Conservation (phyloP, 92 coral and sea anemone species). For the Nematostella vectensis region DNA sequence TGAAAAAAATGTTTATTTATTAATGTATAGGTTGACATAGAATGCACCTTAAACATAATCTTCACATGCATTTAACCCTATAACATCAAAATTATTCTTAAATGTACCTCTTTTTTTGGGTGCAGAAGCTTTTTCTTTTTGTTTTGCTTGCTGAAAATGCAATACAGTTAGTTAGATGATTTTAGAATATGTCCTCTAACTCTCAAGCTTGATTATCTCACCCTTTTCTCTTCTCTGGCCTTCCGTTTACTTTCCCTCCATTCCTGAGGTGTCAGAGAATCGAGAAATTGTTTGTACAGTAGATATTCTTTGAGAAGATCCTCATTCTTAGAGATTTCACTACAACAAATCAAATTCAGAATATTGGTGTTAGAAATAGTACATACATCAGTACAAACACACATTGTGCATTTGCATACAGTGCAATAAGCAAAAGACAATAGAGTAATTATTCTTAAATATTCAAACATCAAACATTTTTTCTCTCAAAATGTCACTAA, state of each 20-base stretch:
- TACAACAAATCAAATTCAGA: constrained; percentile 2
- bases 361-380: background rate
- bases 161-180: too few species aligned
- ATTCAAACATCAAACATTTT: too few species aligned
- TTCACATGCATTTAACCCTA: too few species aligned
- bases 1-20: constrained; percentile 1
- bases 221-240: constrained; percentile 70
- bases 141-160: constrained; percentile 43
- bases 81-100: too few species aligned
- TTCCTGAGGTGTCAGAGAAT: constrained; percentile 94
- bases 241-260: constrained; percentile 64
- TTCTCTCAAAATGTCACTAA: too few species aligned
- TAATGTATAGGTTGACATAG: background rate
- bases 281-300: constrained; percentile 88
- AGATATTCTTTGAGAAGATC: constrained; percentile 89
- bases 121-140: constrained; percentile 31
- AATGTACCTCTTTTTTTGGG: constrained; percentile 40
- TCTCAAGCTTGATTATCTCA: too few species aligned
- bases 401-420: constrained; percentile 2
- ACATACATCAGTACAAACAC: background rate
- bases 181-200: too few species aligned
- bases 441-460: too few species aligned
- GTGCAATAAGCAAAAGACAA: constrained; percentile 3
- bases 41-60: too few species aligned
- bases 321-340: constrained; percentile 98